Conservation (phyloP, 2,797 vertebrate genomes). For the Psittacula echo region DNA sequence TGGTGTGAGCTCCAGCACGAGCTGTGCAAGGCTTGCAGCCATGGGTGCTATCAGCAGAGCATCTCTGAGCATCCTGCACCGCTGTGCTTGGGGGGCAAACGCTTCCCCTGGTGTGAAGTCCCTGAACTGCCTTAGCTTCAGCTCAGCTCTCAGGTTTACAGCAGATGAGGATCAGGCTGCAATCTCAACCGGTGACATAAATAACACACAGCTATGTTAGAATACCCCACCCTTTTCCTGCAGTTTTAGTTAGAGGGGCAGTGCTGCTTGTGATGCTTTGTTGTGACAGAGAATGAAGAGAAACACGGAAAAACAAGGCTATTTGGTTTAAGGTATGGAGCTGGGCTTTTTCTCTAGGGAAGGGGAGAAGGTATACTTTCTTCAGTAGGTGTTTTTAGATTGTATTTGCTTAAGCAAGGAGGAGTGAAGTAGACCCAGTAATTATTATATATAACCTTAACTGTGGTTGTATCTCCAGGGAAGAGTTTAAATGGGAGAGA, state of each 20-base stretch:
- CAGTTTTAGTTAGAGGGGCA: background rate
- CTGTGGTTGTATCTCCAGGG: background rate
- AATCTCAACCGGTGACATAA: background rate
- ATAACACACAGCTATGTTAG: background rate
- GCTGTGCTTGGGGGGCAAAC: background rate
- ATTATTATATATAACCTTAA: background rate
- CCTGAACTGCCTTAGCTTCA: background rate
- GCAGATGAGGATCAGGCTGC: background rate
- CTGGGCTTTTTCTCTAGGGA: background rate
- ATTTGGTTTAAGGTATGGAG: background rate
- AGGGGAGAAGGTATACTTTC: background rate
- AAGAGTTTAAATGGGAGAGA: background rate
- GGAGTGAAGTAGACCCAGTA: background rate
- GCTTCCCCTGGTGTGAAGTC: background rate
- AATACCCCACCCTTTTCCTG: slow-evolving; percentile 68
- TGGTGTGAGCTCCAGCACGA: background rate
- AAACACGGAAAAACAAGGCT: background rate
- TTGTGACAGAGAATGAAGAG: slow-evolving; percentile 12
- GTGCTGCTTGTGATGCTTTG: background rate
- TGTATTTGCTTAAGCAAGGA: background rate
- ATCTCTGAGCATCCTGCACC: background rate
- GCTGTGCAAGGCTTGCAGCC: background rate
- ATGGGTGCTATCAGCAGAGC: background rate
- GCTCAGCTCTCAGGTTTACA: background rate
- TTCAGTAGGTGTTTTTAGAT: background rate